Evolutionary conservation across 2,113 vertebrate genomes (phyloP), one percentile per base, ranked within the genome.

Genomic region (Oreotrochilus melanogaster): DNA sequence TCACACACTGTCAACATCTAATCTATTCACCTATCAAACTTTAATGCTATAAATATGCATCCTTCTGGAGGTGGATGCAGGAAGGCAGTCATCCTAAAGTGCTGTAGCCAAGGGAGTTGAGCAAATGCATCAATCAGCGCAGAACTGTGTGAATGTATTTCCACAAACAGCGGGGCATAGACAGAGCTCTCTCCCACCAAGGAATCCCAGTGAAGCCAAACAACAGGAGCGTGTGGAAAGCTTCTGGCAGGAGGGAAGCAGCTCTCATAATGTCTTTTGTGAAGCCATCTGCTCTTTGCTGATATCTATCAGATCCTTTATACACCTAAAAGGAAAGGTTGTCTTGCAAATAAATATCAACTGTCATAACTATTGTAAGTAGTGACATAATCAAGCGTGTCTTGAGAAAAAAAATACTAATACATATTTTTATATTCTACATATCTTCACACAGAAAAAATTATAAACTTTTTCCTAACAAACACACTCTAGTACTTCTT

Each of bases 241-340:
- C 61, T 95, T 95, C 78, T 78, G 57, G 35, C 78, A 89, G 84
- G 66, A 95, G 78, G 79, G 31, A 93, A 37, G 43, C 71, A 70
- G 93, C 45, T 94, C 94, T 94, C 70, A 91, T 79, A 13, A 76
- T 0, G 0, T 86, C 93, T 93, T 95, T 95, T 95, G 74, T 95
- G 87, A 91, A 79, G 74, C 87, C 94, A 95, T 95, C 94, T 85
- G 81, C 74, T 91, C 87, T 89, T 89, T 79, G 66, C 78, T 88
- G 66, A 30, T 85, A 72, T 31, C 76, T 89, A 69, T 94, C 62
- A 79, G 58, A 37, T 28, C 37, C 58, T 75, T 91, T 79, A 22
- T 61, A 8, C 11, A 39, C 18, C 42, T 64, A 61, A 81, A 85
- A 79, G 42, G 25, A 79, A 78, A 92, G 9, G 39, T 66, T 76